Evolutionary conservation across 1,140 invertebrate genomes (phyloP), one percentile per base, ranked within the genome.

Genomic region (Meloidogyne exigua): DNA sequence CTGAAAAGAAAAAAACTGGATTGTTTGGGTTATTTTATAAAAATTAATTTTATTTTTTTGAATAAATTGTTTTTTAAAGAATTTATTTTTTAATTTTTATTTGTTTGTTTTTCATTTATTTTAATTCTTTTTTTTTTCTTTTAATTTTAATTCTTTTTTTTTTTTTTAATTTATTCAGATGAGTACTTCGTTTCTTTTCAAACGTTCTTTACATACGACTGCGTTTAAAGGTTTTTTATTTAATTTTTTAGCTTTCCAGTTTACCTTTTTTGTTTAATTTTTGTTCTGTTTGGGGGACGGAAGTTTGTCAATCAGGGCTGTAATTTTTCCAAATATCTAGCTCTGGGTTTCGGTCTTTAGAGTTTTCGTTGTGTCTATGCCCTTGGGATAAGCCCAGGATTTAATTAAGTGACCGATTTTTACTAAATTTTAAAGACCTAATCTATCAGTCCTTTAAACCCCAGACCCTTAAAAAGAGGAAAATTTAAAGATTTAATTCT

Each of bases 161-260:
- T n/a, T 68, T 68, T 5, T 7, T 32, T 21, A 21, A 2, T 32
- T n/a, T 67, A 21, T 18, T 67, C 2, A 0, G 11, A 71, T 71
- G 66, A 21, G 13, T 36, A 64, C 21, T 15, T 32, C 21, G 26
- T 49, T 25, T 21, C 18, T 39, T 18, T 23, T 32, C n/a, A 21
- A 65, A 65, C 72, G 72, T 21, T 73, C 23, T 12, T 15, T 73
- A 23, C 72, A 73, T 23, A 64, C 72, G 23, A 26, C 72, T 25
- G 72, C 44, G 12, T 21, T 36, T 9, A 25, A n/a, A 15, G 23
- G 72, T 64, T 57, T n/a, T 72, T 69, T 13, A 28, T 69, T 57
- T 39, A 39, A 39, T 39, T 39, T 39, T 32, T 32, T 32, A n/a
- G n/a, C n/a, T n/a, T n/a, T n/a, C n/a, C n/a, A n/a, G n/a, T n/a